Percentiles rank a stretch among this genome's conserved stretches.
Evolutionary conservation across 1,140 invertebrate species (phyloP).

Genomic region (Drosophila sechellia): DNA sequence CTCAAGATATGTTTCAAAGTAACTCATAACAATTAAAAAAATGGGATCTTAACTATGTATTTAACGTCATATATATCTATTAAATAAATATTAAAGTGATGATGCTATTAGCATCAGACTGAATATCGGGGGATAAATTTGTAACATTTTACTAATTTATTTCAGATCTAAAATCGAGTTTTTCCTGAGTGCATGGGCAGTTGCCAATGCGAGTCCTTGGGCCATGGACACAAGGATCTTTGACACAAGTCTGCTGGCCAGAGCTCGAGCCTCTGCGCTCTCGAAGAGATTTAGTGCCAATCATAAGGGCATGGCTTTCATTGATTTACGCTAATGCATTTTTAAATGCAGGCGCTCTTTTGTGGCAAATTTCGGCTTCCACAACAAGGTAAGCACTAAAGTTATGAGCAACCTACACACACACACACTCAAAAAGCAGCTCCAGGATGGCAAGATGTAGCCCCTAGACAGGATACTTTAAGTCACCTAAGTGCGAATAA

Average conservation of each 20-base stretch:
- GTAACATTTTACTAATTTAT: no score
- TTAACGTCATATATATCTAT: no score
- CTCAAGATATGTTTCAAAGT: not conserved
- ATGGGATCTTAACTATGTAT: no score
- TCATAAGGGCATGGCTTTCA: constrained; percentile 55
- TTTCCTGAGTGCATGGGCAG: not conserved
- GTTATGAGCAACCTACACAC: constrained; percentile 45
- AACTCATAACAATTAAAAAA: no score
- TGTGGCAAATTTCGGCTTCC: not conserved
- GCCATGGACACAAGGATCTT: constrained; percentile 5
- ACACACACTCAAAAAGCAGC: constrained; percentile 12
- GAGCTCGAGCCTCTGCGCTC: not conserved
- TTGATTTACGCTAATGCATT: constrained; percentile 75
- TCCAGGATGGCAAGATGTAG: constrained; percentile 6
- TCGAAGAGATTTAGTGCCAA: constrained; percentile 61
- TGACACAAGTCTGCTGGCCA: constrained; percentile 18
- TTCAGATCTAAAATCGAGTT: no score
- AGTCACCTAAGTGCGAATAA: constrained; percentile 73
- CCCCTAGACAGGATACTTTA: constrained; percentile 59
- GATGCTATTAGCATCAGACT: no score
- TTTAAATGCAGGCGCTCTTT: constrained; percentile 49
- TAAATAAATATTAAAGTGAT: no score
- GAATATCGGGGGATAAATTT: no score
- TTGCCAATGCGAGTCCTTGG: not conserved
- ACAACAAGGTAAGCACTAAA: constrained; percentile 46